phyloP scores from a whole-genome alignment of 2,888 invertebrate genomes.

The Drosophila multiciliata region DNA sequence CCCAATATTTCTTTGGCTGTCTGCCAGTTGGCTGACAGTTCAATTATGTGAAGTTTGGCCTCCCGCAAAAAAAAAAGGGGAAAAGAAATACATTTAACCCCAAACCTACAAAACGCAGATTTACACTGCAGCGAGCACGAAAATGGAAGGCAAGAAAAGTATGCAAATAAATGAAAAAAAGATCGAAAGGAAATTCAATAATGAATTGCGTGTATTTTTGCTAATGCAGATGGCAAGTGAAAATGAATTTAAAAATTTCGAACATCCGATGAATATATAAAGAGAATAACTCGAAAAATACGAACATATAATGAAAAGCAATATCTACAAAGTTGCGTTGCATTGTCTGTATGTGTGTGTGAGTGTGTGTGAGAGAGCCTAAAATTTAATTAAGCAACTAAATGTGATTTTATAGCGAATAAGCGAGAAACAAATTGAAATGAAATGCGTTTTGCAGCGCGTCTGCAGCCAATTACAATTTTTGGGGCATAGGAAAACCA shows the following conservation, averaged over 20 bases:
- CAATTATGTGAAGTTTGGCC: slow-evolving; percentile 68
- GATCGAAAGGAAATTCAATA: slow-evolving; percentile 19
- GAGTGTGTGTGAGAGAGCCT: slow-evolving; percentile 37
- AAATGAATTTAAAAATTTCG: slow-evolving; percentile 39
- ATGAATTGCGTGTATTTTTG: slow-evolving; percentile 34
- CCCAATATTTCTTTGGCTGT: slow-evolving; percentile 49
- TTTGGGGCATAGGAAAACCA: slow-evolving; percentile 25
- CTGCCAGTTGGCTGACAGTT: slow-evolving; percentile 70
- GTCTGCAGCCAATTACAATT: slow-evolving; percentile 9
- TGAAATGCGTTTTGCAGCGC: slow-evolving; percentile 50
- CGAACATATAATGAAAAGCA: slow-evolving; percentile 60
- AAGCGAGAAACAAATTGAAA: slow-evolving; percentile 69
- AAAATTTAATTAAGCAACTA: slow-evolving; percentile 83
- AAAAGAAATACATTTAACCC: slow-evolving; percentile 18
- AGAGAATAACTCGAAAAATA: slow-evolving; percentile 9
- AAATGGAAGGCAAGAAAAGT: slow-evolving; percentile 7
- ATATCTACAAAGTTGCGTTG: slow-evolving; percentile 67
- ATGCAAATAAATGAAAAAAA: slow-evolving; percentile 7
- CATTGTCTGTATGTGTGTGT: slow-evolving; percentile 32
- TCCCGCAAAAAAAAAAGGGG: slow-evolving; percentile 18
- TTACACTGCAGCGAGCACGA: slow-evolving; percentile 17
- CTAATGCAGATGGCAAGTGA: slow-evolving; percentile 61
- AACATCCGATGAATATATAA: slow-evolving; percentile 4
- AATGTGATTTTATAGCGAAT: slow-evolving; percentile 84
- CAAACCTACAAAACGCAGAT: slow-evolving; percentile 10